Conservation (phyloP, 2,888 invertebrate genomes). For the Chrysolina americana region DNA sequence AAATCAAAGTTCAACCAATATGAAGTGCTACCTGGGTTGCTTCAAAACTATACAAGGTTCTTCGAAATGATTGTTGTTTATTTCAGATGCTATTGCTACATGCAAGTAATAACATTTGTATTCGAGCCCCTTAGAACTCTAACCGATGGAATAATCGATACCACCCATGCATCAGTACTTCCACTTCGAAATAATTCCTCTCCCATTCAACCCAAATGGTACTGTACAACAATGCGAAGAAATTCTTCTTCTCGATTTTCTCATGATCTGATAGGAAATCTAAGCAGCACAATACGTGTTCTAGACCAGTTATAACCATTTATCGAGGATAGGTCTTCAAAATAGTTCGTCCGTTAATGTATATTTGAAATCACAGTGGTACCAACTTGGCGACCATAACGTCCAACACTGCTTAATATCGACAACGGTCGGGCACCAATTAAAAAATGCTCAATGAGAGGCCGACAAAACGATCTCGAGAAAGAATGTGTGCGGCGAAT, state of each 20-base stretch:
- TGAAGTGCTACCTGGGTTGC: too few species aligned
- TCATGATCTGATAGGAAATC: conserved; percentile 46
- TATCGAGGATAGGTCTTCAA: conserved; percentile 17
- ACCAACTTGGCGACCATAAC: conserved; percentile 54
- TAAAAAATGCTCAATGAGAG: conserved; percentile 45
- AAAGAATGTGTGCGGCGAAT: conserved; percentile 49
- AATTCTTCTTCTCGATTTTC: conserved; percentile 42
- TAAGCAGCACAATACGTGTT: conserved; percentile 17
- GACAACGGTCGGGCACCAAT: conserved; percentile 48
- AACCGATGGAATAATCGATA: not conserved
- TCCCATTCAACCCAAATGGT: not conserved
- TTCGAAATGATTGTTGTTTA: too few species aligned
- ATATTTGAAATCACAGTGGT: conserved; percentile 52
- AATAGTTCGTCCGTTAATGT: conserved; percentile 43
- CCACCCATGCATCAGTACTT: conserved; percentile 4
- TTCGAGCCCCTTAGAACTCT: not conserved
- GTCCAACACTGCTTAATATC: conserved; percentile 54
- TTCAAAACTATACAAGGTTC: too few species aligned
- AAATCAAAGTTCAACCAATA: too few species aligned
- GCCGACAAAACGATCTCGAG: conserved; percentile 48
- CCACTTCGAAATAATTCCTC: not conserved
- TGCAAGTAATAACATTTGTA: not conserved
- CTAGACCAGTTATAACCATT: conserved; percentile 11
- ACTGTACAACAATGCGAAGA: conserved; percentile 28
- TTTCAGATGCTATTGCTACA: not conserved